A percentile compares a stretch with the other conserved stretches of the same genome.
Evolutionary conservation across 2,113 vertebrate genomes (phyloP).

Genomic region (Lichenostomus cassidix): DNA sequence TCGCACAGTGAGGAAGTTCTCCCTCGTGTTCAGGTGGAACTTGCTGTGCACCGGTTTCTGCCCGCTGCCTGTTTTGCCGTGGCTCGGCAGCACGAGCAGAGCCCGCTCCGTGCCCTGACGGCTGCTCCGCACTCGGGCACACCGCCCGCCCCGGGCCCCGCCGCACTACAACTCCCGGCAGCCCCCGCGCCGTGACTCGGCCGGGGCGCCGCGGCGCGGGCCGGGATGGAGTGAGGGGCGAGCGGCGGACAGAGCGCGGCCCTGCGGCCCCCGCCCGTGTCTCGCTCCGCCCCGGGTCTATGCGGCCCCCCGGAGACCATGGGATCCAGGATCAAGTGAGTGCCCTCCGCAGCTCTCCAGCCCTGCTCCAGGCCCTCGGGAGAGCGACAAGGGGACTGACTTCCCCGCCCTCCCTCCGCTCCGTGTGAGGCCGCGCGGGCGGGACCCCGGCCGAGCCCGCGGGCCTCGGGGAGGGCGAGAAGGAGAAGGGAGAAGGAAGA

Average conservation of each 20-base stretch:
- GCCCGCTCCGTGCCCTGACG: accelerated
- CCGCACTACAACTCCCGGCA: constrained; percentile 76
- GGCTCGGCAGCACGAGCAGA: not conserved
- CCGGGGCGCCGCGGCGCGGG: constrained; percentile 61
- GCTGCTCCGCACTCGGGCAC: not conserved
- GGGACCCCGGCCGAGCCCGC: constrained; percentile 36
- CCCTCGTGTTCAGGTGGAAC: not conserved
- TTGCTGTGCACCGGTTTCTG: not conserved
- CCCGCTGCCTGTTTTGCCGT: not conserved
- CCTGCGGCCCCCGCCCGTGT: not conserved
- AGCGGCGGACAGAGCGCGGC: constrained; percentile 55
- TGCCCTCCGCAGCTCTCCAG: constrained; percentile 47
- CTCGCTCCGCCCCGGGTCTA: constrained; percentile 60
- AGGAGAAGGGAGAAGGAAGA: not conserved
- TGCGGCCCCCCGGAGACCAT: constrained; percentile 78
- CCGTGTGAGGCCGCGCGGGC: constrained; percentile 54
- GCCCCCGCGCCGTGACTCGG: constrained; percentile 27
- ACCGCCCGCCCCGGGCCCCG: not conserved
- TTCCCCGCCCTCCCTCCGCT: not conserved
- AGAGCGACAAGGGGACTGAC: constrained; percentile 6
- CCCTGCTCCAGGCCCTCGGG: not conserved
- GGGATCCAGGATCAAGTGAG: constrained; percentile 85
- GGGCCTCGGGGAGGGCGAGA: constrained; percentile 59
- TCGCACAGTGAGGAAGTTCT: too few relatives aligned
- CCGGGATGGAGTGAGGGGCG: constrained; percentile 65